Evolutionary conservation across 2,888 invertebrate genomes (phyloP).

Genomic region (Metalampra italica): DNA sequence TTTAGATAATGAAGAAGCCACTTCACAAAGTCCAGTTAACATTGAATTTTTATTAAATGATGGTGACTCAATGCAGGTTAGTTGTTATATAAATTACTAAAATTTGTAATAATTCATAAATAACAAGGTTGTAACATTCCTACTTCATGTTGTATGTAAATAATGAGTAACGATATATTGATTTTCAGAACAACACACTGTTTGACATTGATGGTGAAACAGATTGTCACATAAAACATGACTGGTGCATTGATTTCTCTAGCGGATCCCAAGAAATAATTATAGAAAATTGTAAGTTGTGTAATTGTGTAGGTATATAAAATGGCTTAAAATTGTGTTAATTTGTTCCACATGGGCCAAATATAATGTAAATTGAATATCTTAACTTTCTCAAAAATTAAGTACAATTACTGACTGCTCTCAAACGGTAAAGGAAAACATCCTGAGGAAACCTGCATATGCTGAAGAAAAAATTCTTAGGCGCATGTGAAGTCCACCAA

Average conservation of each 20-base stretch:
- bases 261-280: slow-evolving; percentile 36
- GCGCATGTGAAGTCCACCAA: no score
- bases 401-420: no score
- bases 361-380: no score
- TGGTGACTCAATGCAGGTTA: slow-evolving; percentile 34
- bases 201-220: slow-evolving; percentile 17
- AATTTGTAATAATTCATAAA: slow-evolving; percentile 1
- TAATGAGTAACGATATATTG: background rate
- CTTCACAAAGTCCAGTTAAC: slow-evolving; percentile 35
- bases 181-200: slow-evolving; percentile 21
- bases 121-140: no score
- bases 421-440: no score
- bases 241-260: slow-evolving; percentile 45
- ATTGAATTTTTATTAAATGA: slow-evolving; percentile 53
- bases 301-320: background rate
- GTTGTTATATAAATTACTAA: background rate
- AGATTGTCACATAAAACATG: slow-evolving; percentile 22
- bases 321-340: no score
- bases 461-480: no score
- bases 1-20: slow-evolving; percentile 32
- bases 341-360: no score
- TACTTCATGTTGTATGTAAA: background rate
- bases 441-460: no score
- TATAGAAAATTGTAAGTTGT: slow-evolving; percentile 42
- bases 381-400: no score